phyloP scores from a whole-genome alignment of 2,888 invertebrate species.

The Tigriopus californicus region DNA sequence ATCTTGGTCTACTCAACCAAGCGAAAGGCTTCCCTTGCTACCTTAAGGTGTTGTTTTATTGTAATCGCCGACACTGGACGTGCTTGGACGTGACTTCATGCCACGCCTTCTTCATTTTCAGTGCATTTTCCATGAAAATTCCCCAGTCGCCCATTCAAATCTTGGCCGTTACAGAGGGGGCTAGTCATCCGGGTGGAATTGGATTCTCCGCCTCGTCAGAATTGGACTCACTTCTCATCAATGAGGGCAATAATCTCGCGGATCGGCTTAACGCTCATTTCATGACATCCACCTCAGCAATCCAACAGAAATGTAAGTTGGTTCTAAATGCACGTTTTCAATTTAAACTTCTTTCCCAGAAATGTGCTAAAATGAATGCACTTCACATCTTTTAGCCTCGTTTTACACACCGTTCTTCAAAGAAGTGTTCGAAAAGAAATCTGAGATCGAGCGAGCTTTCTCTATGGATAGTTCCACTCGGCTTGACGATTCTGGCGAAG shows the following conservation, averaged over 20 bases:
- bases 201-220: conserved; percentile 42
- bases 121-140: conserved; percentile 80
- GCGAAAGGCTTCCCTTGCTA: conserved; percentile 79
- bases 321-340: not conserved
- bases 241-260: conserved; percentile 79
- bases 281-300: conserved; percentile 67
- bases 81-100: conserved; percentile 20
- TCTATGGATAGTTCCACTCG: conserved; percentile 54
- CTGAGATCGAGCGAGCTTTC: conserved; percentile 80
- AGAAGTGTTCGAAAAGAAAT: conserved; percentile 85
- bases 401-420: conserved; percentile 90
- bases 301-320: conserved; percentile 60
- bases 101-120: conserved; percentile 24
- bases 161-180: conserved; percentile 2
- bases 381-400: conserved; percentile 57
- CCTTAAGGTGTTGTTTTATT: conserved; percentile 41
- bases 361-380: not conserved
- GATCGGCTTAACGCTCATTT: conserved; percentile 76
- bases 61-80: not conserved
- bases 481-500: conserved; percentile 45
- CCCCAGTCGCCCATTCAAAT: conserved; percentile 69
- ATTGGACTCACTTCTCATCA: conserved; percentile 68
- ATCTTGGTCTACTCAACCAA: conserved; percentile 86
- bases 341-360: too few relatives aligned
- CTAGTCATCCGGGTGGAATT: not conserved